Conservation (phyloP, 35 echinoderm and acorn worm species). For the Nesometra sesokonis region DNA sequence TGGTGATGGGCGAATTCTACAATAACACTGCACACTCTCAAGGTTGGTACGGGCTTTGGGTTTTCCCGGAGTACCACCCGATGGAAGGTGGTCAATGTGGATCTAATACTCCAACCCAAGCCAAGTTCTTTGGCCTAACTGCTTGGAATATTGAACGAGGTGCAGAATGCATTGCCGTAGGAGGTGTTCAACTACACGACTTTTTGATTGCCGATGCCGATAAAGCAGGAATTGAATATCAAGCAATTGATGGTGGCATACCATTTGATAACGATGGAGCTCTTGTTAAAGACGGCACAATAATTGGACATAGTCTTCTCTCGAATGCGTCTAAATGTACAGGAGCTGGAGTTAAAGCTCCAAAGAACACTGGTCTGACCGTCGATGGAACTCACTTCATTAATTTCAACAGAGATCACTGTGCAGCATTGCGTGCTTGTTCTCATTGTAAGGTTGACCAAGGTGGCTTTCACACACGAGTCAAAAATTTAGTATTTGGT, state of each 20-base stretch:
- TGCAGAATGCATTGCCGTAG: slow-evolving; percentile 45
- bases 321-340: slow-evolving; percentile 19
- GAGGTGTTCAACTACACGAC: slow-evolving; percentile 50
- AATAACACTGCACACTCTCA: slow-evolving; percentile 56
- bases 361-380: slow-evolving; percentile 31
- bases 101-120: slow-evolving; percentile 7
- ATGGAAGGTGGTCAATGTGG: slow-evolving; percentile 30
- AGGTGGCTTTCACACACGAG: slow-evolving; percentile 36
- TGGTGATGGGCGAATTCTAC: slow-evolving; percentile 31
- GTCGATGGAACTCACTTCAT: slow-evolving; percentile 57
- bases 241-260: neutral
- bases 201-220: slow-evolving; percentile 44
- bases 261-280: slow-evolving; percentile 40
- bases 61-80: slow-evolving; percentile 46
- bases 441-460: slow-evolving; percentile 30
- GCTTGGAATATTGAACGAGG: slow-evolving; percentile 57
- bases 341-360: slow-evolving; percentile 15
- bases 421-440: slow-evolving; percentile 29
- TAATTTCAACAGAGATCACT: slow-evolving; percentile 43
- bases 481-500: slow-evolving; percentile 21
- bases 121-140: slow-evolving; percentile 25
- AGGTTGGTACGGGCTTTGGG: slow-evolving; percentile 67
- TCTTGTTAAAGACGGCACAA: slow-evolving; percentile 33
- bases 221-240: slow-evolving; percentile 41
- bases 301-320: slow-evolving; percentile 39